A percentile compares a stretch with the other conserved stretches of the same genome.
Conservation (phyloP, 2,888 invertebrate species). For the Tetranychus truncatus region DNA sequence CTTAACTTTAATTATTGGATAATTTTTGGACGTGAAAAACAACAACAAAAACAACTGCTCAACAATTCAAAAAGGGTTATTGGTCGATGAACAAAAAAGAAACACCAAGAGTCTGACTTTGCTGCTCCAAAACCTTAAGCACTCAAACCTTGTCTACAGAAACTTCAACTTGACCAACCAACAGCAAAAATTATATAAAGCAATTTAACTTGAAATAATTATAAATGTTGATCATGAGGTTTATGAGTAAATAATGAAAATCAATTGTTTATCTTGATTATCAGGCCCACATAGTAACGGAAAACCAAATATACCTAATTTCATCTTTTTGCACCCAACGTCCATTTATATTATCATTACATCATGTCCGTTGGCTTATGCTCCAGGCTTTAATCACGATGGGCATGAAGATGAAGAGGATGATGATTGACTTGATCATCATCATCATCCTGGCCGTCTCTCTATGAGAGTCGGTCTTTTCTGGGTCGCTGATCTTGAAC, state of each 20-base stretch:
- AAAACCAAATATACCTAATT: not conserved
- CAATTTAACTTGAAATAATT: not conserved
- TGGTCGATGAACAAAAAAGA: too few relatives aligned
- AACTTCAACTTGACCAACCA: too few relatives aligned
- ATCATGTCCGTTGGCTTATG: not conserved
- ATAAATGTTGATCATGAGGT: not conserved
- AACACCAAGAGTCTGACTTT: too few relatives aligned
- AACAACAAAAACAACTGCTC: too few relatives aligned
- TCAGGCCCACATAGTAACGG: not conserved
- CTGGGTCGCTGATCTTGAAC: conserved; percentile 1
- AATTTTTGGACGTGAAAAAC: too few relatives aligned
- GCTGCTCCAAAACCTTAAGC: too few relatives aligned
- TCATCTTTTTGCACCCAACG: not conserved
- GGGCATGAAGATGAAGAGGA: not conserved
- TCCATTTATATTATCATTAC: not conserved
- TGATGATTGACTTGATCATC: not conserved
- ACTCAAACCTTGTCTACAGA: too few relatives aligned
- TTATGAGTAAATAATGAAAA: not conserved
- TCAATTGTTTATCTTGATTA: not conserved
- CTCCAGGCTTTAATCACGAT: not conserved
- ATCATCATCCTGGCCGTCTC: not conserved
- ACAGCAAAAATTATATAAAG: too few relatives aligned
- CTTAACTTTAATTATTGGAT: too few relatives aligned
- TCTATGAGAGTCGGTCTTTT: not conserved
- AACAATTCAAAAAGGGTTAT: too few relatives aligned